A percentile compares a stretch with the other conserved stretches of the same genome.
These are phyloP conservation scores for Amyelois transitella DNA, from an alignment of 1,140 invertebrate genomes.

Conservation along the genomic window DNA sequence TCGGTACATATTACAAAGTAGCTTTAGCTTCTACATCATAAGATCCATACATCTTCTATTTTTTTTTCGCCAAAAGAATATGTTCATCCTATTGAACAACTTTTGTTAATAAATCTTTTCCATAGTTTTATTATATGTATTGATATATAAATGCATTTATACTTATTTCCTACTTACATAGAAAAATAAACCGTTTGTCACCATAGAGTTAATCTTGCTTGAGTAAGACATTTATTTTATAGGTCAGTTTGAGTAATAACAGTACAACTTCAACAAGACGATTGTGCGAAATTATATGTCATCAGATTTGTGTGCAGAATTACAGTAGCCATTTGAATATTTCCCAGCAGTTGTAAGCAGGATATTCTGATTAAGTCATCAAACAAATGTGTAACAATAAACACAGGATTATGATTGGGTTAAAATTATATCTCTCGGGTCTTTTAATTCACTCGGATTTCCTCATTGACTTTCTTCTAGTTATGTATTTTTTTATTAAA, in stretches of 20 bases:
- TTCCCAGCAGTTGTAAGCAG: conserved; percentile 5
- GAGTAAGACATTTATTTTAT: not conserved
- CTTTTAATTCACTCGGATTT: not conserved
- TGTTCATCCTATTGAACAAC: too few species aligned
- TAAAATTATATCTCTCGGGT: not conserved
- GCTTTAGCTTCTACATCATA: too few species aligned
- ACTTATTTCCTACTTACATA: too few species aligned
- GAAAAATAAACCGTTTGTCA: too few species aligned
- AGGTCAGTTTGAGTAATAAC: not conserved
- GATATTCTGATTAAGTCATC: conserved; percentile 41
- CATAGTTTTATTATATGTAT: too few species aligned
- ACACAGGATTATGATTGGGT: not conserved
- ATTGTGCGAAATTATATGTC: not conserved
- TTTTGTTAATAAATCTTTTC: too few species aligned
- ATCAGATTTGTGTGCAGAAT: not conserved
- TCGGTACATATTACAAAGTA: too few species aligned
- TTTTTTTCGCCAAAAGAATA: too few species aligned
- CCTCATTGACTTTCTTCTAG: too few species aligned
- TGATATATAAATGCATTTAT: too few species aligned
- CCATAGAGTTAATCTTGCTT: not conserved
- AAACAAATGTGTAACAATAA: conserved; percentile 25
- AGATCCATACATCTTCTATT: too few species aligned
- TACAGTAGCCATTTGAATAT: not conserved
- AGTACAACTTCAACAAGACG: not conserved
- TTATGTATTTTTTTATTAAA: too few species aligned